Evolutionary conservation across 1,140 invertebrate genomes (phyloP), one percentile per base, ranked within the genome.

Genomic region (Whitmania pigra): DNA sequence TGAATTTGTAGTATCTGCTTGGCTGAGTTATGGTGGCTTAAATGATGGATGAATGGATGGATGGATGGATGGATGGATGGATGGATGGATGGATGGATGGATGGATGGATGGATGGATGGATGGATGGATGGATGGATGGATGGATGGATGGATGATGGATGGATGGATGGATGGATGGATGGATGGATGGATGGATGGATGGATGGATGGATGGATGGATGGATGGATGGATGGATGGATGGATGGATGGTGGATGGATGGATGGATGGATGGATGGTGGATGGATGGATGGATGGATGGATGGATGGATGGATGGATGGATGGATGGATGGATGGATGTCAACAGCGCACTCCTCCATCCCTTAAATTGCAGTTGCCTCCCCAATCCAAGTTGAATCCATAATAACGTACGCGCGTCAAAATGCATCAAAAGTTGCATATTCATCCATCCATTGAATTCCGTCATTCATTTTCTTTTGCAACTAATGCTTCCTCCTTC

Each of bases 31-130:
- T n/a, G n/a, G n/a, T n/a, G n/a, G n/a, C n/a, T n/a, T n/a, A n/a
- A n/a, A n/a, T n/a, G n/a, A 3, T 60, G 70, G 1, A 71, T 71
- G 70, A 66, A 71, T 60, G 70, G 67, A 71, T 71, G 40, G 11
- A 71, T 60, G 70, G 67, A 71, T 71, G 70, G 67, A 71, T 60
- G 70, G 13, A 53, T 71, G 53, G 67, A 71, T 60, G 53, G 18
- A 71, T 71, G 53, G 67, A 71, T 7, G 53, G 67, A 53, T 71
- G 53, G 25, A 71, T 60, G 36, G 5, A 71, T 71, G 53, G 25
- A n/a, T 71, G 53, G 1, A 27, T 71, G 53, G 22, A 71, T 27
- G 53, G 13, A 54, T 71, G 15, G 13, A 25, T 71, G 53, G 67
- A n/a, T 55, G 40, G 7, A 17, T 71, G 53, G 25, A 13, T 53